Base-by-base conservation (phyloP, 1,140 invertebrate genomes). In the Octopus bimaculoides region DNA sequence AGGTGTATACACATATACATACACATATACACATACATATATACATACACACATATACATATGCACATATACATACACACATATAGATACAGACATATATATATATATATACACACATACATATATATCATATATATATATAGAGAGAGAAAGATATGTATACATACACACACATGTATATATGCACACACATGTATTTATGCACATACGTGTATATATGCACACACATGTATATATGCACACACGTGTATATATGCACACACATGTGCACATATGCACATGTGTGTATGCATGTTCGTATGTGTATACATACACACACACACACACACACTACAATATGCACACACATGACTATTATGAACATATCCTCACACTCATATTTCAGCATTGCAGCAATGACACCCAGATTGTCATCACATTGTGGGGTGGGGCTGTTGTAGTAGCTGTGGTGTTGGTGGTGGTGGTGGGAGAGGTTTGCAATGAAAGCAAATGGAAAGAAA, bases 11-110 rank as follows among this genome's bases (percentile, higher is more conserved):
- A 79, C 75, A 79, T 75, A 75, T 75, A 79, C 54, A 79, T 75
- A 77, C 75, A 79, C 75, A 79, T 75, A 26, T 75, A 79, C 54
- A 79, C 54, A 79, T 79, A 75, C 26, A 79, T 75, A 53, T 75
- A 75, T 75, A 79, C 54, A 79, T 74, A 77, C 75, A 75, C 54
- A 75, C 54, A 75, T 75, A 79, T 75, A 79, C 75, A 79, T 79
- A 75, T 75, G 41, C 54, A 79, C 54, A 79, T 75, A 79, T 79
- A 79, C 75, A 79, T 12, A 75, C 71, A 79, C 53, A 75, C 53
- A 75, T 79, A 75, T 75, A 79, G 5, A 26, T 76, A 75, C 5
- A 76, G 4, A 54, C 20, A 53, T n/a, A 76, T 54, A 75, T 75
- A 53, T 56, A 79, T 74, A 75, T 54, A 53, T 61, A 61, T 61